Evolutionary conservation across 2,888 invertebrate genomes (phyloP).

Genomic region (Stramonita haemastoma): DNA sequence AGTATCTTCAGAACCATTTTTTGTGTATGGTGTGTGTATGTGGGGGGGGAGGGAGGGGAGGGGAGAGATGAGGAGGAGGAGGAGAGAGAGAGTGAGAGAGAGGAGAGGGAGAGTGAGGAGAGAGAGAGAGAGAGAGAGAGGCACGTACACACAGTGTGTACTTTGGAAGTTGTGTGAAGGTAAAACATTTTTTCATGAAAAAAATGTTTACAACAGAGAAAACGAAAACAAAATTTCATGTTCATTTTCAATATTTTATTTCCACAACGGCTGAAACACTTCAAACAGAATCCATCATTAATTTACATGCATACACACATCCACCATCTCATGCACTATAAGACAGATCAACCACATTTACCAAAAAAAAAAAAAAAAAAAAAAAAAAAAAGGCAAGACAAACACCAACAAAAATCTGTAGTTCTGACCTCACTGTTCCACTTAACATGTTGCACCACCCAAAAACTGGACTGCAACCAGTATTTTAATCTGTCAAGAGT

Average conservation of each 20-base stretch:
- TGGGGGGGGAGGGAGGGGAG: too few species aligned
- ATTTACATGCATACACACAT: not conserved
- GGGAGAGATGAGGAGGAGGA: not conserved
- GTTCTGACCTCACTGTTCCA: not conserved
- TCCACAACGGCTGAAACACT: slow-evolving; percentile 2
- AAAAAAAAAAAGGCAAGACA: not conserved
- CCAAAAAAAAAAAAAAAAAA: not conserved
- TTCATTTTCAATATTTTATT: slow-evolving; percentile 13
- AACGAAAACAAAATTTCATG: too few species aligned
- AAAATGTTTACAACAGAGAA: too few species aligned
- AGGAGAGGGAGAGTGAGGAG: slow-evolving; percentile 19
- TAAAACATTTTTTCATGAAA: too few species aligned
- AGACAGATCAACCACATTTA: not conserved
- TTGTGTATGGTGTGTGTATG: too few species aligned
- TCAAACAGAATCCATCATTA: slow-evolving; percentile 21
- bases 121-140: slow-evolving; percentile 9
- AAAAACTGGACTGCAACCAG: too few species aligned
- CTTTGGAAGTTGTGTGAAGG: too few species aligned
- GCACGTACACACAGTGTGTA: not conserved
- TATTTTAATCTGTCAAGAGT: not conserved
- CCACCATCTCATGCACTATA: not conserved
- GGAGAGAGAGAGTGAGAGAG: not conserved
- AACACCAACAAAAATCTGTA: not conserved
- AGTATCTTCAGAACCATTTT: too few species aligned
- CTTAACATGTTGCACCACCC: not conserved